Conservation (phyloP, 2,797 vertebrate species). For the Danio jaintianensis region DNA sequence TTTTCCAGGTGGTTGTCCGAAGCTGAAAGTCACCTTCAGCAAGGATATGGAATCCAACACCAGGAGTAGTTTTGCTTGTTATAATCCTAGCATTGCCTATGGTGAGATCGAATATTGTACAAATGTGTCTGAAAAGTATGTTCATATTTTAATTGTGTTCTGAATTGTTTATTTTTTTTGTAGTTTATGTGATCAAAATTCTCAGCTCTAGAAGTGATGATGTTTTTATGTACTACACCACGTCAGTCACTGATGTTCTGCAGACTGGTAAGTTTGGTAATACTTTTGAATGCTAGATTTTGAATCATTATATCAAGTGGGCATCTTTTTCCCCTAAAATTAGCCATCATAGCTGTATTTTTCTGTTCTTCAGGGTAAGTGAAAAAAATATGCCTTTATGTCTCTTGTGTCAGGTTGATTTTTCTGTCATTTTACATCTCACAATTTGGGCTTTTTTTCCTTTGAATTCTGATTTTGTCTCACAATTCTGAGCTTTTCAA, state of each 20-base stretch:
- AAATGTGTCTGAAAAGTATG: neutral
- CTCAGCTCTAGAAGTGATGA: constrained; percentile 65
- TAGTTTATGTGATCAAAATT: constrained; percentile 67
- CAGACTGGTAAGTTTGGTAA: constrained; percentile 44
- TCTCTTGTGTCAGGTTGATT: neutral
- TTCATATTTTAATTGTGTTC: neutral
- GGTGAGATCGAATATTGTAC: constrained; percentile 63
- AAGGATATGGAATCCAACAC: constrained; percentile 23
- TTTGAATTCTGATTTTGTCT: too few species aligned
- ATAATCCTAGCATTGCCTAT: constrained; percentile 64
- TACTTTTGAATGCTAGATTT: neutral
- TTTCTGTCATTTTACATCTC: too few species aligned
- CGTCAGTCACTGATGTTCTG: constrained; percentile 65
- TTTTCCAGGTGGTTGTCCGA: constrained; percentile 72
- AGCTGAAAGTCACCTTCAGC: constrained; percentile 68
- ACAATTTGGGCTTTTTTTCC: too few species aligned
- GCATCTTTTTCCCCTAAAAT: too few species aligned
- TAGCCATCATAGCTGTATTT: too few species aligned
- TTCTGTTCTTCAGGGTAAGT: neutral
- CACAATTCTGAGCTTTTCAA: too few species aligned
- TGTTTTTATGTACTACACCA: constrained; percentile 68
- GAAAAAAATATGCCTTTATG: neutral
- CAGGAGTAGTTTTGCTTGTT: constrained; percentile 67
- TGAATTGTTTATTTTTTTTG: constrained; percentile 36
- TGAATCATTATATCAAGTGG: neutral